Evolutionary conservation across 2,888 invertebrate genomes (phyloP).

Genomic region (Orthosia cruda): DNA sequence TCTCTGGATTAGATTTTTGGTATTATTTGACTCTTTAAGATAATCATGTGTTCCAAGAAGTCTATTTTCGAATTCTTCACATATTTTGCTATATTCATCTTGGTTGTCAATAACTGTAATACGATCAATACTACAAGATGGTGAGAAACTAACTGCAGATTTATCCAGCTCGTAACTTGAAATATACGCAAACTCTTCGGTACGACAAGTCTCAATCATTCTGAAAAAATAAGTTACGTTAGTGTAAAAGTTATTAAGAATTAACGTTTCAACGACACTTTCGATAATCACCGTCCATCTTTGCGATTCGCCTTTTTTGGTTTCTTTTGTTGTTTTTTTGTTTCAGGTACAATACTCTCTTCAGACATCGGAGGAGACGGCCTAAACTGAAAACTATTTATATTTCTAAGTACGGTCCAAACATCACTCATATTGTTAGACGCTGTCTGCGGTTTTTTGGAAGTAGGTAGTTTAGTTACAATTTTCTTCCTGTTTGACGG

Average conservation of each 20-base stretch:
- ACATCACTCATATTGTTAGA: constrained; percentile 78
- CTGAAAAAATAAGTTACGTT: constrained; percentile 66
- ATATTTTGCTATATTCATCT: constrained; percentile 71
- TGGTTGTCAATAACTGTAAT: constrained; percentile 85
- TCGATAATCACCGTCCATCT: constrained; percentile 76
- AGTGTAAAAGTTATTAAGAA: neutral
- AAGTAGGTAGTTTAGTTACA: constrained; percentile 9
- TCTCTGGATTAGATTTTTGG: constrained; percentile 42
- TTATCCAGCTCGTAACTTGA: constrained; percentile 80
- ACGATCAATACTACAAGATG: constrained; percentile 82
- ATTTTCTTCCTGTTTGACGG: constrained; percentile 59
- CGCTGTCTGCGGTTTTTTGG: constrained; percentile 49
- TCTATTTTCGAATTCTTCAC: constrained; percentile 68
- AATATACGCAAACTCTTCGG: constrained; percentile 85
- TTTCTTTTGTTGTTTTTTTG: constrained; percentile 69
- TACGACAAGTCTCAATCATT: constrained; percentile 82
- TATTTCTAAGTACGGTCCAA: constrained; percentile 85
- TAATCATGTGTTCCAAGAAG: constrained; percentile 59
- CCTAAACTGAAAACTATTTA: constrained; percentile 84
- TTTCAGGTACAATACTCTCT: constrained; percentile 76
- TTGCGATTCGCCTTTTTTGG: constrained; percentile 70
- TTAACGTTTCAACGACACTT: neutral
- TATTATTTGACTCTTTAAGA: constrained; percentile 51
- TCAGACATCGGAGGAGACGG: constrained; percentile 83
- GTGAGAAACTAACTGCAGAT: constrained; percentile 73